Percentiles rank a stretch among this genome's conserved stretches.
Conservation (phyloP, 1,140 invertebrate genomes). For the Drosophila nannoptera region DNA sequence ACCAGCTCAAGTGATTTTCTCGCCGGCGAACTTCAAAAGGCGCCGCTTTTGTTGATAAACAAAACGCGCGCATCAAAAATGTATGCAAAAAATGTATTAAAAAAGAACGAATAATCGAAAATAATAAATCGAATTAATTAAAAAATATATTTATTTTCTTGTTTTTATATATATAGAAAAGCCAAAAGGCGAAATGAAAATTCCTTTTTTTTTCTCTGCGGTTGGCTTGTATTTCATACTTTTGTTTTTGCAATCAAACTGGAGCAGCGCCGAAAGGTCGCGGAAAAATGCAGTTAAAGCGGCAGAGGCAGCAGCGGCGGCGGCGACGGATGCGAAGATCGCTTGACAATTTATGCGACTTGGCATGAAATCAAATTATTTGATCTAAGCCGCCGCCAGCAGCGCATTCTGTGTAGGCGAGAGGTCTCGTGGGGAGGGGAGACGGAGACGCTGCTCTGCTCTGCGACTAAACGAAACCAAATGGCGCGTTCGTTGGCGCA, state of each 20-base stretch:
- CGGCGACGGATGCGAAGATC: conserved; percentile 53
- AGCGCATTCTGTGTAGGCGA: not conserved
- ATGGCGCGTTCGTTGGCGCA: conserved; percentile 56
- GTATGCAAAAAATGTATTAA: conserved; percentile 43
- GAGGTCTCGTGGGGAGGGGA: not conserved
- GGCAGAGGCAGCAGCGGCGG: conserved; percentile 3
- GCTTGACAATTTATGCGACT: conserved; percentile 76
- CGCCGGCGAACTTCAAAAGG: conserved; percentile 60
- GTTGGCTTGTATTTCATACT: conserved; percentile 29
- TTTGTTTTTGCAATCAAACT: conserved; percentile 63
- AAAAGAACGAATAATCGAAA: conserved; percentile 5
- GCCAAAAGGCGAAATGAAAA: conserved; percentile 46
- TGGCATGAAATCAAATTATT: conserved; percentile 78
- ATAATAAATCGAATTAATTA: conserved; percentile 64
- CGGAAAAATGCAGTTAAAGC: conserved; percentile 48
- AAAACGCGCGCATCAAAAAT: conserved; percentile 47
- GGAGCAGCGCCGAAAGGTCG: conserved; percentile 66
- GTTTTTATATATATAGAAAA: conserved; percentile 27
- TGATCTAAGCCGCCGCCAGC: conserved; percentile 72
- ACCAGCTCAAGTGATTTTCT: not conserved
- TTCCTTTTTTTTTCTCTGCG: conserved; percentile 29
- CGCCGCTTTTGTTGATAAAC: conserved; percentile 62
- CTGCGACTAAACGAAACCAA: conserved; percentile 73
- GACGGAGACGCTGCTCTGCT: not conserved
- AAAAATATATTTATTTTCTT: conserved; percentile 45